Base-by-base conservation (phyloP, 2,888 invertebrate genomes). In the Azorinus chamasolen region DNA sequence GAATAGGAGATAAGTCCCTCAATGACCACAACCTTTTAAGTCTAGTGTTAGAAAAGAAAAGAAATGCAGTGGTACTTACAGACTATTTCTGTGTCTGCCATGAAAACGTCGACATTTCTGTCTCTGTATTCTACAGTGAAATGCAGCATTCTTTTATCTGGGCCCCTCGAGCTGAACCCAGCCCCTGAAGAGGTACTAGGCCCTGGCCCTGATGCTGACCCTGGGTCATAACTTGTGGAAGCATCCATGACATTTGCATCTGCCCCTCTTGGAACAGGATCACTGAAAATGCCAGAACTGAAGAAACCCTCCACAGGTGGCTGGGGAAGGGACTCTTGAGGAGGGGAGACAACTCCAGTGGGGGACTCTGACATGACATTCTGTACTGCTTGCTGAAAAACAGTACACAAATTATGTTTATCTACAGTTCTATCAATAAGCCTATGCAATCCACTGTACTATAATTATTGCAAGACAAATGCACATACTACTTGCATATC, bases 51-150 rank as follows among this genome's bases (percentile, higher is more conserved):
- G 32, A 4, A 6, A 45, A 8, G 6, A 5, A 20, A 5, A n/a
- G 4, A 45, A 45, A 45, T 3, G 16, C 27, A 54, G 18, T 18
- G 8, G 2, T 18, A 18, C 88, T 78, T 81, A 90, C 90, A 89
- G 48, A 92, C 90, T 51, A 87, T 89, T 66, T 91, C 90, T 54
- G 86, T 84, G 62, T 92, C 92, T 41, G 84, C 84, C 39, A 92
- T 77, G 50, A 86, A 85, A 2, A 92, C 80, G 25, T 86, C 84
- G 37, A 89, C 82, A 70, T 87, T 90, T 57, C 77, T 83, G 68
- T 90, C 90, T 61, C 91, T 85, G 78, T 92, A 91, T 69, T 92
- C 92, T 10, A 92, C 88, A 61, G 77, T 89, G 69, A 92, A 92
- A 72, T 88, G 85, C 25, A 92, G 77, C 82, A 89, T 86, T 41